Evolutionary conservation across 2,888 invertebrate genomes (phyloP), one percentile per base, ranked within the genome.

Genomic region (Cosmorhoe ocellata): DNA sequence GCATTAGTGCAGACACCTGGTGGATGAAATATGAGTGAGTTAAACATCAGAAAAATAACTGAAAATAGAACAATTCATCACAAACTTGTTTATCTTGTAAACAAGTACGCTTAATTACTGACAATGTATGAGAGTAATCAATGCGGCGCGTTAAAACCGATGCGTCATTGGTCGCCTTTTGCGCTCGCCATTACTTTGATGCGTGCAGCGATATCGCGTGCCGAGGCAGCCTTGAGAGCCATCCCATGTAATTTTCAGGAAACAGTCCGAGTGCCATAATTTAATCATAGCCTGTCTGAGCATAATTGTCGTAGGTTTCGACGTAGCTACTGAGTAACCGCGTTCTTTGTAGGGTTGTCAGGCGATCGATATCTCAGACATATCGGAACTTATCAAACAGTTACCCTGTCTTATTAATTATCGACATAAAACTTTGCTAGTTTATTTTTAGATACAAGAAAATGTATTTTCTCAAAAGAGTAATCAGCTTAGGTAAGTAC

Each of bases 1-100:
- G 95, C 96, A 78, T 97, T 97, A 31, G 97, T 97, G 83, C 99
- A 99, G 5, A 99, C 97, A 63, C 96, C 98, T 98, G 92, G 26
- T 79, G 67, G 69, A 71, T 57, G 63, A 22, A 52, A 63, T 31
- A 5, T 7, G 43, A 12, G n/a, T 39, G 22, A 26, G 3, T 22
- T 24, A 24, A 1, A 4, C 24, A 7, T 24, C 52, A 63, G 61
- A 67, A 66, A 62, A 63, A 64, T 55, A 43, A 58, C 58, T 60
- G 56, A 52, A 66, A 67, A 67, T 65, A 66, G 60, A 60, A 61
- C 57, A 60, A 67, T 64, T 63, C 44, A 49, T 59, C 53, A 13
- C 33, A 45, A 58, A 56, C 59, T 34, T 38, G 54, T 56, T 56
- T 52, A 52, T 52, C 48, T 45, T 40, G 41, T 49, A 47, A 46